Evolutionary conservation across 2,888 invertebrate species (phyloP).

Genomic region (Flexamia atlantica): DNA sequence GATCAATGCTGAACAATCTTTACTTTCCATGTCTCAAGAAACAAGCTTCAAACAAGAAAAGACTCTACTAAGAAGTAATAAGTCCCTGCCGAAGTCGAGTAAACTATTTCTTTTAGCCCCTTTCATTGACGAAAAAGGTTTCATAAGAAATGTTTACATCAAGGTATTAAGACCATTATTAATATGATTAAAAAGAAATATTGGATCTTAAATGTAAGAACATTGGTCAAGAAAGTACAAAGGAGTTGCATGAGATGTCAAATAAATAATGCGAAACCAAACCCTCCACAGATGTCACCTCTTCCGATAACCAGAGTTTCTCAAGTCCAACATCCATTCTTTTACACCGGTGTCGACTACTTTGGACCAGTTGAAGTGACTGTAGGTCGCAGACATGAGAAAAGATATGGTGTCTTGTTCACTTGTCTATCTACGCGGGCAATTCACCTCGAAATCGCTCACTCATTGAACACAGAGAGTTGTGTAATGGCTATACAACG

Average conservation of each 20-base stretch:
- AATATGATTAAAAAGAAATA: background rate
- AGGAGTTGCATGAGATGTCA: slow-evolving; percentile 1
- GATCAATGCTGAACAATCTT: background rate
- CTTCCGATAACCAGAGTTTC: background rate
- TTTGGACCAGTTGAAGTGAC: slow-evolving; percentile 28
- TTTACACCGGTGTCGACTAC: slow-evolving; percentile 36
- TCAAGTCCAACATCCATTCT: slow-evolving; percentile 17
- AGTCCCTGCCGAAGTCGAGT: background rate
- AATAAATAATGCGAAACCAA: slow-evolving; percentile 26
- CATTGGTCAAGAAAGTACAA: background rate
- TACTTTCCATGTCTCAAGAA: background rate
- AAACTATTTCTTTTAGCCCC: background rate
- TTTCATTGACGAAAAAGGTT: slow-evolving; percentile 13
- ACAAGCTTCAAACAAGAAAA: slow-evolving; percentile 19
- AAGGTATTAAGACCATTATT: slow-evolving; percentile 9
- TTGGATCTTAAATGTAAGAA: background rate
- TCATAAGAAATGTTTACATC: slow-evolving; percentile 16
- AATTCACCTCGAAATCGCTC: slow-evolving; percentile 19
- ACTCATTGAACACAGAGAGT: slow-evolving; percentile 28
- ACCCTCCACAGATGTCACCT: slow-evolving; percentile 24
- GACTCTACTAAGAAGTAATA: background rate
- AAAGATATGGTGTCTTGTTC: slow-evolving; percentile 17
- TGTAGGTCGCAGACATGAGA: slow-evolving; percentile 13
- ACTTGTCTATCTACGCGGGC: slow-evolving; percentile 35
- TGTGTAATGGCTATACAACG: slow-evolving; percentile 14